Base-by-base conservation (phyloP, 2,888 invertebrate species). In the Hololepta plana region DNA sequence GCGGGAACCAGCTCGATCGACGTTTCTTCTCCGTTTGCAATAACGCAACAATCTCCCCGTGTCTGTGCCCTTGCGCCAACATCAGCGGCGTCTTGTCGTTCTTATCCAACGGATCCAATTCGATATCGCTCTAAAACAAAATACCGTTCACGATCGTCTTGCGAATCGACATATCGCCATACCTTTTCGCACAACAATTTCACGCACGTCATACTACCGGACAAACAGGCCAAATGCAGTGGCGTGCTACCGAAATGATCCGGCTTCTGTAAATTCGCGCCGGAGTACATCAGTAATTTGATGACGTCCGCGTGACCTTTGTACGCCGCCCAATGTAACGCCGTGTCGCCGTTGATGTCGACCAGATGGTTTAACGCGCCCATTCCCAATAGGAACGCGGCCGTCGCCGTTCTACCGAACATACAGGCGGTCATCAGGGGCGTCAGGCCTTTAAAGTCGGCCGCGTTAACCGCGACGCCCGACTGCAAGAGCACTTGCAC, bases 191-290 rank as follows among this genome's bases (percentile, higher is more conserved):
- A 87, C 3, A 91, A 62, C 36, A 88, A 62, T 40, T 79, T 72
- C 2, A 90, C 88, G 43, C 87, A 84, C 15, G 73, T 74, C 20
- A 85, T 66, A 48, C 81, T 85, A 3, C 90, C 90, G 3, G 82
- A 85, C 10, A 90, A 60, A 44, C 85, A 85, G 6, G 88, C 87
- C 41, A 90, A 58, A 52, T 91, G 90, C 12, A 91, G 57, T 0
- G 90, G 87, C 1, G 88, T 88, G 1, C 88, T 88, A 2, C 88
- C 88, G 46, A 84, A 90, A 49, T 87, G 84, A 50, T 91, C 90
- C 2, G 80, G 76, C 52, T 85, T 84, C 42, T 85, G 79, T 23
- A 88, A 55, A 42, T 87, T 81, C 2, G 85, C 84, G 2, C 90
- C 90, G 7, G 88, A 87, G 53, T 88, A 87, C 57, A 88, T 82